Evolutionary conservation across 2,888 invertebrate species (phyloP), one percentile per base, ranked within the genome.

Genomic region (Ormyrus labotus): DNA sequence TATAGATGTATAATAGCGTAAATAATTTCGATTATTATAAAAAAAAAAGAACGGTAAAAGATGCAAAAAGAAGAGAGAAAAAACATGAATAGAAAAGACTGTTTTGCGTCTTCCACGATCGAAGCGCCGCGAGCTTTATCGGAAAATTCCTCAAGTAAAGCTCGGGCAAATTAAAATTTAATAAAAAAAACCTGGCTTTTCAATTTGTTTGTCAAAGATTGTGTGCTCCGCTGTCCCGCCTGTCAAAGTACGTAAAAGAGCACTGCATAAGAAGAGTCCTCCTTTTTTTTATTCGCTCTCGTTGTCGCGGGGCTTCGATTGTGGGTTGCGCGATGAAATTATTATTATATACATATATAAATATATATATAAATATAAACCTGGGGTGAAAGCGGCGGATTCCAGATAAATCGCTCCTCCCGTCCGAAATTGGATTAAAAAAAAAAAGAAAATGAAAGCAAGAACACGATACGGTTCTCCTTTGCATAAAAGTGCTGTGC

Each of bases 1-100:
- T 58, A 67, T 81, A 71, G 71, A 11, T 70, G 60, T 78, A 81
- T 63, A 70, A 74, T 77, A 77, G 73, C 50, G 50, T 68, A 72
- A 71, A 71, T 78, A 72, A 72, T 73, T 60, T 72, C 70, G 51
- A 73, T 60, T 58, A 68, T 55, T 47, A 69, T n/a, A 55, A 19
- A 68, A 50, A 61, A 61, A 9, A 53, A 10, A 34, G 19, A 19
- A 19, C 19, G 8, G 8, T 13, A 50, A 13, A 45, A 45, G 19
- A 19, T 57, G n/a, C 13, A 57, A 67, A 70, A 70, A 63, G 47
- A 53, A 19, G 48, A 67, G 72, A 34, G 61, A 60, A 74, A 19
- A 13, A 68, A 67, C 64, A 65, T 77, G 64, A 65, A 68, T 77
- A 79, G 75, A 78, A 78, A 81, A 82, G 79, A 82, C 82, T 82